Evolutionary conservation across 2,113 vertebrate species (phyloP).

Genomic region (Plecotus auritus): DNA sequence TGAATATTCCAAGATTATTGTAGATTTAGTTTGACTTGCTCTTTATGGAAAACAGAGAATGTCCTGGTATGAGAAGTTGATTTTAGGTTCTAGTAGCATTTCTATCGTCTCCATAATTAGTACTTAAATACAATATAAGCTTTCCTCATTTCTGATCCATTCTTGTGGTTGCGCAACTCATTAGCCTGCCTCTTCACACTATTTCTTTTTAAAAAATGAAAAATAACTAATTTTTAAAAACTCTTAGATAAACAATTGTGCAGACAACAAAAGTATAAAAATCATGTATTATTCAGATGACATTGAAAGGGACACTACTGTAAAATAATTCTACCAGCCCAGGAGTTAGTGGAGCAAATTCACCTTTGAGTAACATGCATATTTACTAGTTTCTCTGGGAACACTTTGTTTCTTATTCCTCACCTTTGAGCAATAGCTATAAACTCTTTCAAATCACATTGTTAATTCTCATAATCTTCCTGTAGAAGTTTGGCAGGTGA

Average conservation of each 20-base stretch:
- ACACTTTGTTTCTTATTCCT: slow-evolving; percentile 41
- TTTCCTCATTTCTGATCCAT: slow-evolving; percentile 36
- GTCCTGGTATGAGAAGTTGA: background rate
- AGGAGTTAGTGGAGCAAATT: background rate
- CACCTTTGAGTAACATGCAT: slow-evolving; percentile 39
- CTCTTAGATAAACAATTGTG: slow-evolving; percentile 1
- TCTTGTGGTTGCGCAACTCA: background rate
- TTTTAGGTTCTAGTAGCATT: slow-evolving; percentile 20
- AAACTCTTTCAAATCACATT: slow-evolving; percentile 33
- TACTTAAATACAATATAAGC: slow-evolving; percentile 34
- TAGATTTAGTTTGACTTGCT: background rate
- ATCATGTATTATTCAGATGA: slow-evolving; percentile 59
- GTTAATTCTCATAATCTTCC: slow-evolving; percentile 43
- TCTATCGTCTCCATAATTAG: background rate
- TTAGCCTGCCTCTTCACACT: background rate
- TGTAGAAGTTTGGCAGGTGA: slow-evolving; percentile 18
- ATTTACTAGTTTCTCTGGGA: slow-evolving; percentile 44
- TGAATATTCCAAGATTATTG: background rate
- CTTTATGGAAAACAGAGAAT: slow-evolving; percentile 28
- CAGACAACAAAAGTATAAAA: slow-evolving; percentile 31
- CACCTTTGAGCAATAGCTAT: slow-evolving; percentile 36
- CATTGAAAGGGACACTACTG: slow-evolving; percentile 36
- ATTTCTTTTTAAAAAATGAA: slow-evolving; percentile 46
- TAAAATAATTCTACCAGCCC: slow-evolving; percentile 9
- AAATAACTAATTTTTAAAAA: slow-evolving; percentile 45